phyloP scores from a whole-genome alignment of 2,888 invertebrate species.

The Carcina quercana region DNA sequence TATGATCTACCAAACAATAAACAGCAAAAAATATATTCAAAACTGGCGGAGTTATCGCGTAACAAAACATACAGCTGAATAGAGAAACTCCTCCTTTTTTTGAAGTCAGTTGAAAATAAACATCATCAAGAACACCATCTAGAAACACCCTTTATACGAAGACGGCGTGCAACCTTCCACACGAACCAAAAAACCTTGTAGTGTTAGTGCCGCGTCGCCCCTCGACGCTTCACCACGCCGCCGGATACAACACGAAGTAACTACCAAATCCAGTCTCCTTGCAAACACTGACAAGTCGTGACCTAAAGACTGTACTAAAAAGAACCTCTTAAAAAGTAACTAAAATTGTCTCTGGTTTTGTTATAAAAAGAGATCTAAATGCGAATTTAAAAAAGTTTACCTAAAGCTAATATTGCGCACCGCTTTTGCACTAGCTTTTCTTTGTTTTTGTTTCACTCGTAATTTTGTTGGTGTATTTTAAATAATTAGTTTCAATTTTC shows the following conservation, averaged over 20 bases:
- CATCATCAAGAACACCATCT: too few species aligned
- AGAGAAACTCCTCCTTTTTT: too few species aligned
- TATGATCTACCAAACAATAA: too few species aligned
- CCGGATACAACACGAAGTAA: constrained; percentile 26
- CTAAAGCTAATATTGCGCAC: constrained; percentile 17
- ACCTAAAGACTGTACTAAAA: constrained; percentile 22
- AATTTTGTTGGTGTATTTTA: background rate
- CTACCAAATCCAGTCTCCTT: constrained; percentile 20
- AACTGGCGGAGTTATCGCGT: too few species aligned
- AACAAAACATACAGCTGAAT: too few species aligned
- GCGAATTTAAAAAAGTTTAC: constrained; percentile 19
- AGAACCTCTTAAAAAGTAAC: constrained; percentile 18
- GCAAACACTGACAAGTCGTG: constrained; percentile 29
- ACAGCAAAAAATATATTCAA: too few species aligned
- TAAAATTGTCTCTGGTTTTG: constrained; percentile 21
- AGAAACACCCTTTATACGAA: constrained; percentile 28
- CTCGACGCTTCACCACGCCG: constrained; percentile 25
- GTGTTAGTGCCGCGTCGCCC: constrained; percentile 36
- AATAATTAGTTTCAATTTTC: background rate
- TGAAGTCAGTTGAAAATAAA: too few species aligned
- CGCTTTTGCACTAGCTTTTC: constrained; percentile 21
- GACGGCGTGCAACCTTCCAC: constrained; percentile 27
- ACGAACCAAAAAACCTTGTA: constrained; percentile 19
- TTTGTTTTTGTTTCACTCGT: constrained; percentile 1
- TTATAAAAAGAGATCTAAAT: constrained; percentile 20